phyloP scores from a whole-genome alignment of 2,888 invertebrate genomes.

The Caenorhabditis macrosperma region DNA sequence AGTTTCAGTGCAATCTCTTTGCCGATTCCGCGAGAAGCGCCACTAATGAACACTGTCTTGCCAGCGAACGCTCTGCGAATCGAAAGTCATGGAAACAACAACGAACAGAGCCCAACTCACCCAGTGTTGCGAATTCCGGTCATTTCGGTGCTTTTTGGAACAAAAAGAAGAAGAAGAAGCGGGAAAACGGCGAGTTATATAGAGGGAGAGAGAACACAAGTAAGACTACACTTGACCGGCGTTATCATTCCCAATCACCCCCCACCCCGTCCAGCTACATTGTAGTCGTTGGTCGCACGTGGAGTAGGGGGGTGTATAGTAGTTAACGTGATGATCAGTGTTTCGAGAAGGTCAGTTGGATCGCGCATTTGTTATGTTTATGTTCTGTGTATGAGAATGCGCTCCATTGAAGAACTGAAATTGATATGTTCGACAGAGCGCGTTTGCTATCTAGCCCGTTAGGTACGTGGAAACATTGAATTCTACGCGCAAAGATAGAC shows the following conservation, averaged over 20 bases:
- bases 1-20: constrained; percentile 68
- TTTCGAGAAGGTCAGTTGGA: too few relatives aligned
- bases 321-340: too few relatives aligned
- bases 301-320: not conserved
- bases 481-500: too few relatives aligned
- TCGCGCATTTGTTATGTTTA: too few relatives aligned
- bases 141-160: not conserved
- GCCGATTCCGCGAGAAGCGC: constrained; percentile 67
- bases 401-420: too few relatives aligned
- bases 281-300: not conserved
- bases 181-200: not conserved
- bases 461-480: too few relatives aligned
- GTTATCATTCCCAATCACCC: not conserved
- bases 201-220: not conserved
- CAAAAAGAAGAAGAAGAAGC: not conserved
- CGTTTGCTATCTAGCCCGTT: too few relatives aligned
- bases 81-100: not conserved
- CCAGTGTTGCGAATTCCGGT: constrained; percentile 4
- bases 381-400: too few relatives aligned
- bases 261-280: not conserved
- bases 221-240: not conserved
- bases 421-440: too few relatives aligned
- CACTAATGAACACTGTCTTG: constrained; percentile 64
- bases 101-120: not conserved
- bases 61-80: constrained; percentile 60